Evolutionary conservation across 2,797 vertebrate species (phyloP).

Genomic region (Scolopax bukidnonensis): DNA sequence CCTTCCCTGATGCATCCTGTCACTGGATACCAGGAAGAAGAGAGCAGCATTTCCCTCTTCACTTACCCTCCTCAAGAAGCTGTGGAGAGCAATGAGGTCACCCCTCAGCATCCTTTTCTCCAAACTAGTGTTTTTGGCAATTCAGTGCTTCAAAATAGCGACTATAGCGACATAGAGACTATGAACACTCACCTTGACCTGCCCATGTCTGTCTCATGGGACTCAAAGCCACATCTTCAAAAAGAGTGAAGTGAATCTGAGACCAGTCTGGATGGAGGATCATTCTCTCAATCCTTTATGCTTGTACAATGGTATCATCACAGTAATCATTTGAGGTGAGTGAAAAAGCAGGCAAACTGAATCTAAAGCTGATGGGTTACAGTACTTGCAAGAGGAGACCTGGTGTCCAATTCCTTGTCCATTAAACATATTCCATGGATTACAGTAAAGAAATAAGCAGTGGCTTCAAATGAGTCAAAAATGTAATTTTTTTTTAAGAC

Average conservation of each 20-base stretch:
- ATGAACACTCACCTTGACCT: not conserved
- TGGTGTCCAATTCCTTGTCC: not conserved
- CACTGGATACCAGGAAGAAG: not conserved
- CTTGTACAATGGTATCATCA: not conserved
- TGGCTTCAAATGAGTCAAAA: not conserved
- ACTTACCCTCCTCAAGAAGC: not conserved
- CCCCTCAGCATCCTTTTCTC: not conserved
- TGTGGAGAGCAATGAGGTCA: not conserved
- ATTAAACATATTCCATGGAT: not conserved
- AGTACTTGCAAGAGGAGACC: not conserved
- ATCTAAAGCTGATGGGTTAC: not conserved
- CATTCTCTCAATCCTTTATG: not conserved
- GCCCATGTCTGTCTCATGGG: not conserved
- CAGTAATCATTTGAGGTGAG: not conserved
- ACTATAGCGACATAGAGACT: not conserved
- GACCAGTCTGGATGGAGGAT: not conserved
- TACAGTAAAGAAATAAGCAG: not conserved
- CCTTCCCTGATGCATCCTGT: not conserved
- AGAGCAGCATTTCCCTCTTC: not conserved
- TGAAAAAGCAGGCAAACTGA: accelerated
- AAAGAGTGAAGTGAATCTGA: not conserved
- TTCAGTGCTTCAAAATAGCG: not conserved
- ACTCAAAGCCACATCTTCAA: not conserved
- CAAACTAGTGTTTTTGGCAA: not conserved
- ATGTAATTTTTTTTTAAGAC: not conserved